A percentile compares a stretch with the other conserved stretches of the same genome.
Evolutionary conservation across 2,888 invertebrate species (phyloP).

Genomic region (Keiferia lycopersicella): DNA sequence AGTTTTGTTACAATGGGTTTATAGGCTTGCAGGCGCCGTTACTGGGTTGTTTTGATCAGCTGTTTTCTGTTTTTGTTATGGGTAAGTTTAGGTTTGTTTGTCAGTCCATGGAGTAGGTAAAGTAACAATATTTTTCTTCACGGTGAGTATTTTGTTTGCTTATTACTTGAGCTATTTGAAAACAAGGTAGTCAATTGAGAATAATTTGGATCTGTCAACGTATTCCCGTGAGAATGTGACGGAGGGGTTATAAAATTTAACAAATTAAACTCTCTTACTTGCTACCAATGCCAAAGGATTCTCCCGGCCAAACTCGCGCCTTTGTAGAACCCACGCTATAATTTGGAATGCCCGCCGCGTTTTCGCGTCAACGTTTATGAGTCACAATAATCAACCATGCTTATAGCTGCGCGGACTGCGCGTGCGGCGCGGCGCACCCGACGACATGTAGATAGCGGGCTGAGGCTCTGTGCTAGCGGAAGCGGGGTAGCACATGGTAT

Average conservation of each 20-base stretch:
- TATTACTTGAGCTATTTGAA: no score
- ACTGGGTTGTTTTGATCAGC: constrained; percentile 52
- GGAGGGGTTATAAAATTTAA: no score
- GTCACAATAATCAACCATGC: constrained; percentile 24
- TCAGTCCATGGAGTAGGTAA: background rate
- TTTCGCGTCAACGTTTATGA: constrained; percentile 21
- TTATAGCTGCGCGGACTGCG: background rate
- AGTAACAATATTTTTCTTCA: background rate
- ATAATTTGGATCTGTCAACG: no score
- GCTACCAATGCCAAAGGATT: background rate
- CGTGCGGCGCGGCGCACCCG: background rate
- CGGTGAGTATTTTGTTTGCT: background rate
- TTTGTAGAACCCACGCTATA: constrained; percentile 18
- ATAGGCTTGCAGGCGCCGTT: constrained; percentile 55
- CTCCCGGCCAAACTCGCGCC: background rate
- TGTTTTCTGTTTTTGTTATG: constrained; percentile 39
- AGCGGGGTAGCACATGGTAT: background rate
- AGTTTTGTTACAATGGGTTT: constrained; percentile 67
- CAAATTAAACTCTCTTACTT: no score
- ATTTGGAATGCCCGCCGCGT: constrained; percentile 26
- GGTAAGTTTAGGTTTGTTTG: background rate
- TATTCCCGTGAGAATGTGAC: no score
- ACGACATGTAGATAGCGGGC: background rate
- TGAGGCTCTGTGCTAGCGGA: background rate
- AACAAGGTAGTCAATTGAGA: no score